A percentile compares a stretch with the other conserved stretches of the same genome.
phyloP scores from a whole-genome alignment of 2,888 invertebrate species.

The Chaetoderma sp. region DNA sequence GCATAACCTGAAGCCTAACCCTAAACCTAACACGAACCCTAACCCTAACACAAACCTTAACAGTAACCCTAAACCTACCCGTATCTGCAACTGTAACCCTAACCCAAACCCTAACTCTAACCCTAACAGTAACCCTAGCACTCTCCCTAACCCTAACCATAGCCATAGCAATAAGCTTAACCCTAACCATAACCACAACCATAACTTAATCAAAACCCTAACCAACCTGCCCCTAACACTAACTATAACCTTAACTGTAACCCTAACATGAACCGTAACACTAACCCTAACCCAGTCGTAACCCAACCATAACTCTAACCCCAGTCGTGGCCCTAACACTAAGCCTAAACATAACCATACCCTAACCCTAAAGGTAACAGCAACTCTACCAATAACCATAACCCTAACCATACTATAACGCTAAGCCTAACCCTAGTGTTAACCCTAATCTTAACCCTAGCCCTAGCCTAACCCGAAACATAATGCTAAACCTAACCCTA shows the following conservation, averaged over 20 bases:
- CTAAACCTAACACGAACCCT: too few species aligned
- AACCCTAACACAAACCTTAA: too few species aligned
- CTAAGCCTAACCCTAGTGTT: too few species aligned
- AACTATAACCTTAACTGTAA: too few species aligned
- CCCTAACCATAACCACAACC: too few species aligned
- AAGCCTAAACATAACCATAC: too few species aligned
- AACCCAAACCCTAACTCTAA: too few species aligned
- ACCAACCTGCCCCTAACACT: conserved; percentile 28
- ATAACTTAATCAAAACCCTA: neutral
- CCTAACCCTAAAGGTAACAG: conserved; percentile 31
- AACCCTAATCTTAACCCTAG: too few species aligned
- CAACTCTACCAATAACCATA: conserved; percentile 29
- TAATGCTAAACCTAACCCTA: too few species aligned
- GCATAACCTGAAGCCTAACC: neutral
- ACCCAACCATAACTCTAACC: conserved; percentile 31
- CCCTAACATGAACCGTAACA: conserved; percentile 21
- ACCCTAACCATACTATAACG: conserved; percentile 25
- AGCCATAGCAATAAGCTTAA: too few species aligned
- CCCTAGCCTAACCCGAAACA: conserved; percentile 30
- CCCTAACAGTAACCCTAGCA: too few species aligned
- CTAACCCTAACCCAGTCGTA: conserved; percentile 16
- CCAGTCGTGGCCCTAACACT: too few species aligned
- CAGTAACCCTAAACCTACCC: neutral
- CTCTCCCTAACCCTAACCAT: neutral
- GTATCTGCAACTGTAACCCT: neutral